Percentiles rank a stretch among this genome's conserved stretches.
Evolutionary conservation across 2,888 invertebrate species (phyloP).

Genomic region (Phragmatobia fuliginosa): DNA sequence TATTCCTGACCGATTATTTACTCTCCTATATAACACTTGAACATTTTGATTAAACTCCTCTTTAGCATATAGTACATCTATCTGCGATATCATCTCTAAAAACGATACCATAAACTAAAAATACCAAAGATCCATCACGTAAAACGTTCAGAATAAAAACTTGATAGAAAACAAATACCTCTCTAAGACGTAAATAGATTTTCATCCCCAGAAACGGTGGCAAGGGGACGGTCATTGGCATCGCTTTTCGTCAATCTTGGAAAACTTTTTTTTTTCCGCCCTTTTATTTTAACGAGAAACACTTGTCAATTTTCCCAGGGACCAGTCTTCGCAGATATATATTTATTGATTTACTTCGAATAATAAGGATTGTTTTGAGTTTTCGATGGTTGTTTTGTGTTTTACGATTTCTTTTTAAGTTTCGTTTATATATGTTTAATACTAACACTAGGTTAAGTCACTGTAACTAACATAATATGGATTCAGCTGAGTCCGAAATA

Average conservation of each 20-base stretch:
- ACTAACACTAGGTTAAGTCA: no score
- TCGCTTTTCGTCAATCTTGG: constrained; percentile 71
- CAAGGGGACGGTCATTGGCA: constrained; percentile 48
- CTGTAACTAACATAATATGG: no score
- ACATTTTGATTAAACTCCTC: no score
- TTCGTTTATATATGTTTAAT: no score
- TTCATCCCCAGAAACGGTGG: constrained; percentile 32
- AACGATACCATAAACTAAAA: constrained; percentile 30
- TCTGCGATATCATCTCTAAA: constrained; percentile 4
- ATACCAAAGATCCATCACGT: constrained; percentile 28
- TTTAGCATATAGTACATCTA: not conserved
- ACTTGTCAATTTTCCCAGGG: constrained; percentile 55
- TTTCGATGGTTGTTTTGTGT: not conserved
- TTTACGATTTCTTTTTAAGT: not conserved
- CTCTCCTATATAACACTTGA: no score
- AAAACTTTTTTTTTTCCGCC: constrained; percentile 56
- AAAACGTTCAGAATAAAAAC: constrained; percentile 41
- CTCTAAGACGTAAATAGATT: constrained; percentile 46
- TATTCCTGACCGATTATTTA: no score
- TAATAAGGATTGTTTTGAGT: constrained; percentile 24
- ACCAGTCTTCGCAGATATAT: constrained; percentile 38
- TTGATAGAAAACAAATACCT: constrained; percentile 34
- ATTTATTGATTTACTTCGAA: constrained; percentile 47
- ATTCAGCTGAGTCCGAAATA: no score
- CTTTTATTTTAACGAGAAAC: constrained; percentile 68